Evolutionary conservation across 2,113 vertebrate species (phyloP), one percentile per base, ranked within the genome.

Genomic region (Beaufortia kweichowensis): DNA sequence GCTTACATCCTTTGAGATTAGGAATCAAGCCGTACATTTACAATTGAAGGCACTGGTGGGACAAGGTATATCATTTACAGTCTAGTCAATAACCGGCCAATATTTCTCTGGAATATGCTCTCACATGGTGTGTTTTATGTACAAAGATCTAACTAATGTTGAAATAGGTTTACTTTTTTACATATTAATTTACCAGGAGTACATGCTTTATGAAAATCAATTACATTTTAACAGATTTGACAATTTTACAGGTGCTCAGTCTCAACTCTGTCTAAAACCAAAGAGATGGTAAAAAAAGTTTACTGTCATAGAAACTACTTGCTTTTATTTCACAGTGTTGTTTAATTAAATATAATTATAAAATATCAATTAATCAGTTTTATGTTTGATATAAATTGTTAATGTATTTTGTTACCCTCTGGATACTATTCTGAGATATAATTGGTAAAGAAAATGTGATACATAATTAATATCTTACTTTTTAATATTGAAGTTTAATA

Each of bases 391-490:
- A 15, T 75, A 23, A 56, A 57, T 74, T 61, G 55, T 75, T 78
- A 60, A 70, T 72, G n/a, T 15, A 31, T 31, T 19, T 50, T 65
- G 35, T 64, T 56, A 46, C 26, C 46, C 46, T 59, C n/a, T 53
- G 17, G 56, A 35, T 29, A 35, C 56, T 55, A 19, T 70, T 26
- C 28, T 3, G 1, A 55, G 21, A 29, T 56, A 70, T 46, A 64
- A 66, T 76, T 43, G 60, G 50, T 64, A 70, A 76, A 69, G 28
- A 23, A 6, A 31, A 28, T 68, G n/a, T 7, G 28, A 61, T 71
- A 39, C 39, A 76, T 62, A 79, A 79, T 48, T 61, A 70, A 79
- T 39, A 11, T 39, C 35, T 39, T 9, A 10, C 35, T 39, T 39
- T 35, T 39, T 10, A 5, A 39, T 39, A 39, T 65, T 43, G 35